These are phyloP conservation scores for Drosophila insularis DNA, from an alignment of 1,140 invertebrate species.

Conservation along the genomic window DNA sequence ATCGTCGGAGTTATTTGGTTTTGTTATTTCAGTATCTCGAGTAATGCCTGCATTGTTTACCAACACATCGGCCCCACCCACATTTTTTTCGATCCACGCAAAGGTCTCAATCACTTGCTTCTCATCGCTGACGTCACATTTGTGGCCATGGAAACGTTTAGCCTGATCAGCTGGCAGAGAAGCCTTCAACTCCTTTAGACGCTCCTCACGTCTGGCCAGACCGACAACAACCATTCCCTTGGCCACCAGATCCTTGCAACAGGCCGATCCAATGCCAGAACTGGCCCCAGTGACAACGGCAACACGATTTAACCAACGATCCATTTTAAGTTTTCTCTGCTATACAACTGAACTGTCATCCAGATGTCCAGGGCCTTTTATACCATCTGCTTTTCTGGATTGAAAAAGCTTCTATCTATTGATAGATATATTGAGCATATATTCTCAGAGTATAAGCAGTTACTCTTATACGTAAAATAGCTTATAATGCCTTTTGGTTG, in stretches of 20 bases:
- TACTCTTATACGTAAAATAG: not conserved
- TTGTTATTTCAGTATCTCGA: conserved; percentile 82
- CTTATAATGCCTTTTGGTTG: not conserved
- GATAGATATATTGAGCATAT: not conserved
- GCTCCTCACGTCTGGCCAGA: conserved; percentile 85
- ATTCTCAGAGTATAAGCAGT: not conserved
- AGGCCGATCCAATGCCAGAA: conserved; percentile 84
- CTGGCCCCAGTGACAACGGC: conserved; percentile 81
- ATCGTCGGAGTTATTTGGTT: conserved; percentile 73
- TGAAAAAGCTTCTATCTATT: not conserved
- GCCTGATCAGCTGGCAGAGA: conserved; percentile 36
- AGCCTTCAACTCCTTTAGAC: conserved; percentile 83
- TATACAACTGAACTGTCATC: not conserved
- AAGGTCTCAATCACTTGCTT: conserved; percentile 87
- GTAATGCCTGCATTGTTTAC: conserved; percentile 87
- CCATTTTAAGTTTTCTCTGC: conserved; percentile 1
- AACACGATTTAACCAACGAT: conserved; percentile 69
- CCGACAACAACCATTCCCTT: conserved; percentile 86
- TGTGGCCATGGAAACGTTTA: conserved; percentile 32
- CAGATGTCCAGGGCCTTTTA: not conserved
- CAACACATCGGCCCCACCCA: conserved; percentile 87
- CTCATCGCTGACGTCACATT: conserved; percentile 86
- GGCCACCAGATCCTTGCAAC: conserved; percentile 82
- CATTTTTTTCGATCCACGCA: conserved; percentile 84
- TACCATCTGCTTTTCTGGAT: not conserved